Conservation (phyloP, 30 jellyfish, hydroid and myxozoan species). For the Morbakka virulenta region DNA sequence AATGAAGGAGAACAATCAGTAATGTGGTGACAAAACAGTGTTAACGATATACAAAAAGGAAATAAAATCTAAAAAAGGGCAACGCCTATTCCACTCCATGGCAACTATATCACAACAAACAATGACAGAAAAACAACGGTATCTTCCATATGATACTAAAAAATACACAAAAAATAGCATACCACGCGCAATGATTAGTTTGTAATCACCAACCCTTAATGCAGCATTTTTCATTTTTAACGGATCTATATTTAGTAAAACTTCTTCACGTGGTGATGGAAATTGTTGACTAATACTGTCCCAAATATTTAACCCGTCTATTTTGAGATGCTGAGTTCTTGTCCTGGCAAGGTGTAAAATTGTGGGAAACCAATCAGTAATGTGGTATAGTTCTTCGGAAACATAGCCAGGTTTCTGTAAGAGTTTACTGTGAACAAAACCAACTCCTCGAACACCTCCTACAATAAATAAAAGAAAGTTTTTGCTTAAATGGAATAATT, state of each 20-base stretch:
- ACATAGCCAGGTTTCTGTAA: slow-evolving; percentile 71
- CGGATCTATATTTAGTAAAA: slow-evolving; percentile 84
- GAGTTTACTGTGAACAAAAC: slow-evolving; percentile 70
- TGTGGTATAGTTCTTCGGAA: slow-evolving; percentile 66
- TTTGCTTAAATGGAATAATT: too few species aligned
- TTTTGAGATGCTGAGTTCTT: slow-evolving; percentile 1
- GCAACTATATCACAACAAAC: too few species aligned
- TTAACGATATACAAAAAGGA: too few species aligned
- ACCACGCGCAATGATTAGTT: slow-evolving; percentile 53
- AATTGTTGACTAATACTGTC: slow-evolving; percentile 10
- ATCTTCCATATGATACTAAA: too few species aligned
- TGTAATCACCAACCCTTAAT: slow-evolving; percentile 76
- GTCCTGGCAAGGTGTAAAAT: slow-evolving; percentile 78
- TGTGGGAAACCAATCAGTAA: slow-evolving; percentile 95
- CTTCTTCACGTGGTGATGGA: slow-evolving; percentile 78
- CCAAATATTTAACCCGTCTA: slow-evolving; percentile 84
- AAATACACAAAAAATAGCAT: too few species aligned
- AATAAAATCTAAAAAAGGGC: too few species aligned
- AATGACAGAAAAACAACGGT: too few species aligned
- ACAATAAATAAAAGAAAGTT: too few species aligned
- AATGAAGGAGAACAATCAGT: too few species aligned
- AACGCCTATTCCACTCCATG: too few species aligned
- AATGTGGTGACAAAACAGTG: too few species aligned
- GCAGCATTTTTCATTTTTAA: slow-evolving; percentile 73
- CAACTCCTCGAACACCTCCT: slow-evolving; percentile 97